phyloP scores from a whole-genome alignment of 37 sponge, comb jelly and placozoan species.

The Cliona cf. orientalis region DNA sequence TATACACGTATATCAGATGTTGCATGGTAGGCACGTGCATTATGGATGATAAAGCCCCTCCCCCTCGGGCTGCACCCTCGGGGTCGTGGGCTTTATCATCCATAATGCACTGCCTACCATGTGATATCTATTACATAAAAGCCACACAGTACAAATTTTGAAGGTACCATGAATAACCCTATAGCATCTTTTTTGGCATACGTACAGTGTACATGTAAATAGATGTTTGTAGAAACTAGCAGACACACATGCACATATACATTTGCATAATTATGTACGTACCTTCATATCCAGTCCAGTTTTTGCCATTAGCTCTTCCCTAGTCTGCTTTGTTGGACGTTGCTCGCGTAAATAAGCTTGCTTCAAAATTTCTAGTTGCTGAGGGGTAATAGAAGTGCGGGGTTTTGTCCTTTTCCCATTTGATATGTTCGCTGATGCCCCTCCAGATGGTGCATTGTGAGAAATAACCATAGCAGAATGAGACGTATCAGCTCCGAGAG shows the following conservation, averaged over 20 bases:
- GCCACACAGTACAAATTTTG: too few species aligned
- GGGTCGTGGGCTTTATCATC: too few species aligned
- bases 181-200: too few species aligned
- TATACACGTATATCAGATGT: too few species aligned
- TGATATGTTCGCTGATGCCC: neutral
- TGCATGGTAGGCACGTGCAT: too few species aligned
- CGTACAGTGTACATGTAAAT: neutral
- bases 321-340: slow-evolving; percentile 65
- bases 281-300: slow-evolving; percentile 77
- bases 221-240: neutral
- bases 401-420: slow-evolving; percentile 46
- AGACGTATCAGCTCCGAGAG: neutral
- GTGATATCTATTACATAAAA: too few species aligned
- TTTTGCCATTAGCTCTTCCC: slow-evolving; percentile 62
- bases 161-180: too few species aligned
- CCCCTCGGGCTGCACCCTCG: too few species aligned
- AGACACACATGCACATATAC: neutral
- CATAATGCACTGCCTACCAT: too few species aligned
- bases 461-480: too few species aligned
- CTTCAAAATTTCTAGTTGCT: slow-evolving; percentile 71
- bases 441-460: neutral
- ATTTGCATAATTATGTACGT: neutral
- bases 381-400: slow-evolving; percentile 74
- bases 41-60: too few species aligned
- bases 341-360: slow-evolving; percentile 69